A percentile compares a stretch with the other conserved stretches of the same genome.
Conservation (phyloP, 2,888 invertebrate genomes). For the Harpagoxenus sublaevis region DNA sequence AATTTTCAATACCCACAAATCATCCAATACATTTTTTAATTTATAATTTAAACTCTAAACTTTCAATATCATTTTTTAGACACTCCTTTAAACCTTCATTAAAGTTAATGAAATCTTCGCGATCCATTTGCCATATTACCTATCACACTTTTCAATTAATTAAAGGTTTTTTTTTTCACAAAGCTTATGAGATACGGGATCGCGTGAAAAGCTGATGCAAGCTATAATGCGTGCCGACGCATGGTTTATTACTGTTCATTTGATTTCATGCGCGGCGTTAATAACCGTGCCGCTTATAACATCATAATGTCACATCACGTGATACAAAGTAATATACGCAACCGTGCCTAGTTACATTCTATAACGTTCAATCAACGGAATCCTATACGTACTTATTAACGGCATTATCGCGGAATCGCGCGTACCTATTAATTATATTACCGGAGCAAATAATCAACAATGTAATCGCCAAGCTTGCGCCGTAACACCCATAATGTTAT, state of each 20-base stretch:
- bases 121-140: neutral
- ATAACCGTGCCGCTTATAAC: conserved; percentile 51
- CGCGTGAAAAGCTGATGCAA: neutral
- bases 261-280: conserved; percentile 52
- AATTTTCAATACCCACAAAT: neutral
- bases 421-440: conserved; percentile 53
- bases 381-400: conserved; percentile 55
- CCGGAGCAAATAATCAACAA: conserved; percentile 36
- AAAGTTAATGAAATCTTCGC: neutral
- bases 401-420: conserved; percentile 36
- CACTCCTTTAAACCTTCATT: neutral
- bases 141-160: neutral
- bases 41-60: neutral
- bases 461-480: conserved; percentile 11
- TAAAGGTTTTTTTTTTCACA: neutral
- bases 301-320: conserved; percentile 46
- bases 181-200: neutral
- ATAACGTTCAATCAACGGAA: conserved; percentile 56
- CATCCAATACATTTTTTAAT: neutral
- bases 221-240: conserved; percentile 37
- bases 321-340: conserved; percentile 43
- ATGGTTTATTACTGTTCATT: conserved; percentile 51
- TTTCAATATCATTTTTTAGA: neutral
- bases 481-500: conserved; percentile 16
- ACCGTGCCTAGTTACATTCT: conserved; percentile 46